phyloP scores from a whole-genome alignment of 2,113 vertebrate species.

The Xiphorhynchus elegans region DNA sequence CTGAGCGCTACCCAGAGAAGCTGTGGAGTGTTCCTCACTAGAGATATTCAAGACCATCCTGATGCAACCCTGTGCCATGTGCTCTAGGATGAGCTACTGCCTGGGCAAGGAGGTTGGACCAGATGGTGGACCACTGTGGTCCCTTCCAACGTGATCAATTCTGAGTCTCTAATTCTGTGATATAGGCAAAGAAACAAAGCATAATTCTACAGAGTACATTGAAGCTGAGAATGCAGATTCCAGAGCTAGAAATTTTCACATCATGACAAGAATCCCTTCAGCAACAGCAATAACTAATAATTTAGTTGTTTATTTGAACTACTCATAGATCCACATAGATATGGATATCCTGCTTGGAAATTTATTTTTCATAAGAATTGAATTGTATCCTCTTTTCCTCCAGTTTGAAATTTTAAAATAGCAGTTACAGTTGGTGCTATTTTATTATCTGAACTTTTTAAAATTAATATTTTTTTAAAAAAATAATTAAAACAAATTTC shows the following conservation, averaged over 20 bases:
- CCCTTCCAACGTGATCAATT: neutral
- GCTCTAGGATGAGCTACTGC: neutral
- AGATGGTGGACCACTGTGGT: neutral
- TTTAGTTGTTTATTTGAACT: neutral
- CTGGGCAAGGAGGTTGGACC: neutral
- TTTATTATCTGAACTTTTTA: neutral
- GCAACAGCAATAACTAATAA: neutral
- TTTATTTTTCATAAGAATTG: neutral
- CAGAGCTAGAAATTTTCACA: neutral
- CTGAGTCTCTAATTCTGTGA: neutral
- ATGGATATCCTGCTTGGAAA: neutral
- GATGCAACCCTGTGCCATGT: neutral
- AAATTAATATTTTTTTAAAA: neutral
- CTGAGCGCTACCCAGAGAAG: neutral
- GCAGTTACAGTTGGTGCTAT: neutral
- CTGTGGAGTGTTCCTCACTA: neutral
- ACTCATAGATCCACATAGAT: neutral
- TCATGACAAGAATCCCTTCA: neutral
- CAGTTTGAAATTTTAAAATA: neutral
- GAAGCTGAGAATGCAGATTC: neutral
- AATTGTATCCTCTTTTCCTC: neutral
- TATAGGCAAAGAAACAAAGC: neutral
- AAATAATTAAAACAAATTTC: neutral
- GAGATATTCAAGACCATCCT: neutral
- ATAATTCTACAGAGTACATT: neutral